These are phyloP conservation scores for Lepas anatifera DNA, from an alignment of 2,888 invertebrate genomes.

Conservation along the genomic window DNA sequence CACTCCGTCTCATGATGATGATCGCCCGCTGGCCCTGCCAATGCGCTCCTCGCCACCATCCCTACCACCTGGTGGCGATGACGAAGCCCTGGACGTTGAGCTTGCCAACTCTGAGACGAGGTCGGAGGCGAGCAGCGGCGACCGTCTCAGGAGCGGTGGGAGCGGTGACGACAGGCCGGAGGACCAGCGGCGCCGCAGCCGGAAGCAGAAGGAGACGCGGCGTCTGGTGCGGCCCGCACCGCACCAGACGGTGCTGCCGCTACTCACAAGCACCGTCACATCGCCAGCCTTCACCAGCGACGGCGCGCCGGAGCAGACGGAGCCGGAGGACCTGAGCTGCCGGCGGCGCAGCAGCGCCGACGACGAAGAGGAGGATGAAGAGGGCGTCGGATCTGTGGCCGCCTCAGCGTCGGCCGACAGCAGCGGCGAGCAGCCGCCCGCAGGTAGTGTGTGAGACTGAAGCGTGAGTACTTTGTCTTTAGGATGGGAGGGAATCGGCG, in stretches of 20 bases:
- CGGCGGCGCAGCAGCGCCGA: neutral
- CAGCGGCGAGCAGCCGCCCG: neutral
- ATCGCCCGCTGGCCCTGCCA: too few relatives aligned
- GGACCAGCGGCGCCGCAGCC: slow-evolving; percentile 17
- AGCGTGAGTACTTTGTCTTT: too few relatives aligned
- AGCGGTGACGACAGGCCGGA: slow-evolving; percentile 38
- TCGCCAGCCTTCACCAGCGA: neutral
- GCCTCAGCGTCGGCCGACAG: neutral
- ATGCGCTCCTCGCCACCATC: slow-evolving; percentile 30
- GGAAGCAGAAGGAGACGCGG: slow-evolving; percentile 39
- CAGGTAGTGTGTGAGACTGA: too few relatives aligned
- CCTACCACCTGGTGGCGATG: slow-evolving; percentile 28
- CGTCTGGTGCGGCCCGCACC: slow-evolving; percentile 15
- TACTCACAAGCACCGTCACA: slow-evolving; percentile 15
- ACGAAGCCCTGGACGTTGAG: slow-evolving; percentile 30
- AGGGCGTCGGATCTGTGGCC: neutral
- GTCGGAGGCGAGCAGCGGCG: slow-evolving; percentile 19
- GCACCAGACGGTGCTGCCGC: slow-evolving; percentile 17
- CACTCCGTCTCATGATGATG: too few relatives aligned
- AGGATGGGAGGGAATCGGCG: too few relatives aligned
- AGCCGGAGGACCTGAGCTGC: slow-evolving; percentile 63
- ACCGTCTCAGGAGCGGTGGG: slow-evolving; percentile 28
- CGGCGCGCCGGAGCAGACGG: slow-evolving; percentile 49
- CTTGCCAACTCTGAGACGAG: slow-evolving; percentile 3
- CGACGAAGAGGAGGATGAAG: neutral